A percentile compares a stretch with the other conserved stretches of the same genome.
Evolutionary conservation across 1,140 invertebrate species (phyloP).

Genomic region (Scylla paramamosain): DNA sequence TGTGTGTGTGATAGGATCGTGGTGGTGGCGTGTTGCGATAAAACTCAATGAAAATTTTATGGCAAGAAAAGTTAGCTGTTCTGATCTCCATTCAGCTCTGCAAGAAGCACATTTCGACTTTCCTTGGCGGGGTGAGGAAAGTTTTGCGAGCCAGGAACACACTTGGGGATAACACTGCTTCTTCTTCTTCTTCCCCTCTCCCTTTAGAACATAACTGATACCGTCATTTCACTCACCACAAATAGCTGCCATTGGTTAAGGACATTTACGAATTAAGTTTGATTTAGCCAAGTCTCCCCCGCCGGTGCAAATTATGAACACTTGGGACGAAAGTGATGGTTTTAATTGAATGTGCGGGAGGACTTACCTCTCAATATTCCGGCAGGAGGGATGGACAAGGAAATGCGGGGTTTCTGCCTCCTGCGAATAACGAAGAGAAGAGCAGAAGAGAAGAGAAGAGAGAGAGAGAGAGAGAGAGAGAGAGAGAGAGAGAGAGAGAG

Average conservation of each 20-base stretch:
- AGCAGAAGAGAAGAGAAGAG: background rate
- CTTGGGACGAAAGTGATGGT: conserved; percentile 68
- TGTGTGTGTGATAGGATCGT: background rate
- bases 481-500: background rate
- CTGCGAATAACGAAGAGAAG: background rate
- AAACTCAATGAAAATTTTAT: background rate
- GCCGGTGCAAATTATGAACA: conserved; percentile 67
- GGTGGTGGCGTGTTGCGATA: background rate
- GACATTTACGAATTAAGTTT: conserved; percentile 69
- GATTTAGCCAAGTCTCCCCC: conserved; percentile 67
- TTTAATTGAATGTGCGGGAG: conserved; percentile 69
- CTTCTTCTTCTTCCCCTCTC: conserved; percentile 12
- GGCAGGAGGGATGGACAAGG: conserved; percentile 34
- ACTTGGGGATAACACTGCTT: background rate
- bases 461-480: background rate
- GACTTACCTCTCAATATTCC: conserved; percentile 64
- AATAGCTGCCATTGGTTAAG: conserved; percentile 71
- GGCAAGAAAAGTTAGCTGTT: background rate
- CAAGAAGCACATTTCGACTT: background rate
- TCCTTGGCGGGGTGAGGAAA: background rate
- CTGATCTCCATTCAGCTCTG: background rate
- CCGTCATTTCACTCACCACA: conserved; percentile 55
- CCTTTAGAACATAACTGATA: conserved; percentile 39
- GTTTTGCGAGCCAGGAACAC: background rate
- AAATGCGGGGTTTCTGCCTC: background rate